Percentiles rank a stretch among this genome's conserved stretches.
Conservation (phyloP, 2,888 invertebrate genomes). For the Papilio elwesi region DNA sequence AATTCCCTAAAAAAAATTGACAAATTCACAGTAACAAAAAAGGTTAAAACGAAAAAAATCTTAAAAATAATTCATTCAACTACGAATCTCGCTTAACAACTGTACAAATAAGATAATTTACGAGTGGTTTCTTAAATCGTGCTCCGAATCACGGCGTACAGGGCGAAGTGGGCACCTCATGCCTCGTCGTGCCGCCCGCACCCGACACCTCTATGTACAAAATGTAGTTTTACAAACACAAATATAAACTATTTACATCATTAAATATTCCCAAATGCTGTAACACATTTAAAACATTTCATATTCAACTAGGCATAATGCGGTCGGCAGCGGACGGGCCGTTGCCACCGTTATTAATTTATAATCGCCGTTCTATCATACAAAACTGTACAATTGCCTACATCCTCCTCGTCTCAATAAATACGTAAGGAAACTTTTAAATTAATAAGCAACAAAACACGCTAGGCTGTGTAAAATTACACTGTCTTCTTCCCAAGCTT, state of each 20-base stretch:
- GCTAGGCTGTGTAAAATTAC: constrained; percentile 43
- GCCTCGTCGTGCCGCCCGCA: constrained; percentile 58
- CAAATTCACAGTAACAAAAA: constrained; percentile 87
- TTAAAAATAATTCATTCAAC: constrained; percentile 80
- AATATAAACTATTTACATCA: constrained; percentile 84
- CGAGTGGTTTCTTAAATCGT: constrained; percentile 81
- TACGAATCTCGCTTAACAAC: constrained; percentile 82
- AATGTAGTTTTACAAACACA: constrained; percentile 77
- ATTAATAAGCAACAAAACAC: constrained; percentile 71
- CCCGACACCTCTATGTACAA: constrained; percentile 75
- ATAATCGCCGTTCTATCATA: constrained; percentile 49
- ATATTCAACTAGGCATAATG: constrained; percentile 81
- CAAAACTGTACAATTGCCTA: constrained; percentile 69
- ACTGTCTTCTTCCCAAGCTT: constrained; percentile 16
- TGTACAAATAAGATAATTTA: constrained; percentile 83
- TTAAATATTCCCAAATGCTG: constrained; percentile 84
- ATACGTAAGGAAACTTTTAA: constrained; percentile 52
- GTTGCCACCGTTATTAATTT: constrained; percentile 63
- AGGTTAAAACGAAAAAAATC: constrained; percentile 74
- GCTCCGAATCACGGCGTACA: constrained; percentile 56
- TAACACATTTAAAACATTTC: constrained; percentile 84
- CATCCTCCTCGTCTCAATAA: constrained; percentile 51
- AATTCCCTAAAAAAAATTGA: constrained; percentile 88
- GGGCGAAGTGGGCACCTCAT: constrained; percentile 70
- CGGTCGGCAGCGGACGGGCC: constrained; percentile 66